phyloP scores from a whole-genome alignment of 2,888 invertebrate species.

The Eupithecia pulchellata region DNA sequence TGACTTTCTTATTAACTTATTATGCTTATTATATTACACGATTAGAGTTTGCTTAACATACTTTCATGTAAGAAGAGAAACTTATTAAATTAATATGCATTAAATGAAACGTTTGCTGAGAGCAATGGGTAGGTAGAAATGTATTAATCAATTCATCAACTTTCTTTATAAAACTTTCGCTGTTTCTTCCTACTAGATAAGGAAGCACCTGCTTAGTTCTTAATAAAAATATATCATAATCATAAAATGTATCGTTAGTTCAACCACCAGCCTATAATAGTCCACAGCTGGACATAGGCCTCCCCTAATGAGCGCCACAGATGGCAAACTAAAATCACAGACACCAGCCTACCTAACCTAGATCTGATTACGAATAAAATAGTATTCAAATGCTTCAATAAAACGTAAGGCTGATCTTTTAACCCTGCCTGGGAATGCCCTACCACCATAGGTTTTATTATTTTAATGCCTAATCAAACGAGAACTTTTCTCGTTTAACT shows the following conservation, averaged over 20 bases:
- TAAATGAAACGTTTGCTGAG: conserved; percentile 30
- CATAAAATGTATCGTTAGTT: not conserved
- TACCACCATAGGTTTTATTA: no score
- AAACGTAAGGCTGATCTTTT: not conserved
- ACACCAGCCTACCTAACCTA: not conserved
- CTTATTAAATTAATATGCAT: conserved; percentile 39
- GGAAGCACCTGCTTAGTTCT: no score
- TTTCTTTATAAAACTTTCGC: conserved; percentile 2
- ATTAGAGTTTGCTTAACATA: no score
- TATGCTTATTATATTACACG: no score
- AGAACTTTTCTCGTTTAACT: no score
- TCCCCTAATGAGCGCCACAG: no score
- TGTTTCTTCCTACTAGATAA: no score
- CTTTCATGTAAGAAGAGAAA: conserved; percentile 42
- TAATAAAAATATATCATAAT: not conserved
- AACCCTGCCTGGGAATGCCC: no score
- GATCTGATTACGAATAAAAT: not conserved
- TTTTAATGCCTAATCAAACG: no score
- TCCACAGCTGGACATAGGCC: no score
- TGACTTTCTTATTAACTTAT: no score
- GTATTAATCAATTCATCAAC: conserved; percentile 1
- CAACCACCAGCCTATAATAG: no score
- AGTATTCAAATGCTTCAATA: not conserved
- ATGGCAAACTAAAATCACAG: not conserved
- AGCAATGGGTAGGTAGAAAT: conserved; percentile 27